These are phyloP conservation scores for Erebia aethiops DNA, from an alignment of 2,888 invertebrate species.

Conservation along the genomic window DNA sequence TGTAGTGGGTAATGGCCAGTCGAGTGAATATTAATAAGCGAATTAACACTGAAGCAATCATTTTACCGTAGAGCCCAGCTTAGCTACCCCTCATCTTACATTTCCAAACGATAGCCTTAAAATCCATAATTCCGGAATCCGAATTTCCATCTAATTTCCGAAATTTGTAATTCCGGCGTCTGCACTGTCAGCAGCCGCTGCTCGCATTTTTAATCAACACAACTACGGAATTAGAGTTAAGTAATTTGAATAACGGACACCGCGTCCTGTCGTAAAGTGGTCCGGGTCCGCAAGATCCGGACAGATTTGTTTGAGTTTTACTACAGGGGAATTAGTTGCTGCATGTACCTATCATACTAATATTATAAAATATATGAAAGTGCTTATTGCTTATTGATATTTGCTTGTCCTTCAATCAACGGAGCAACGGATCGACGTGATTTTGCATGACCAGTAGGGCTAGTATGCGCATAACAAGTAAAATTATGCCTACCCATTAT, in stretches of 20 bases:
- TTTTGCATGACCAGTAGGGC: no score
- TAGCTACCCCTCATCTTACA: neutral
- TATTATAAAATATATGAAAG: no score
- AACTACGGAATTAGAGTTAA: constrained; percentile 53
- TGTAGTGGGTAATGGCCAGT: no score
- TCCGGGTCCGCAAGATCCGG: constrained; percentile 31
- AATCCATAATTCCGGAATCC: constrained; percentile 6
- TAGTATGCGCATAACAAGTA: no score
- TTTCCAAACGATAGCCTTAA: constrained; percentile 3
- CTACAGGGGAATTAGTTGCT: neutral
- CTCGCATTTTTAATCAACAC: constrained; percentile 71
- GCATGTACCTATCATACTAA: no score
- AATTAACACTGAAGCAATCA: no score
- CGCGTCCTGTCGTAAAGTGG: constrained; percentile 49
- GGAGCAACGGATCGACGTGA: no score
- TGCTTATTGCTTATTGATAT: no score
- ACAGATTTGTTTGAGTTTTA: neutral
- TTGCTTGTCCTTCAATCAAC: no score
- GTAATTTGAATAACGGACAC: constrained; percentile 62
- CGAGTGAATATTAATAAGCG: no score
- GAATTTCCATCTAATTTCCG: constrained; percentile 21
- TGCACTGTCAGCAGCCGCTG: constrained; percentile 43
- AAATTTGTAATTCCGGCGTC: constrained; percentile 52
- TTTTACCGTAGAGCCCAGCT: no score
- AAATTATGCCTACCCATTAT: no score